Conservation (phyloP, 2,888 invertebrate species). For the Odontocerum albicorne region DNA sequence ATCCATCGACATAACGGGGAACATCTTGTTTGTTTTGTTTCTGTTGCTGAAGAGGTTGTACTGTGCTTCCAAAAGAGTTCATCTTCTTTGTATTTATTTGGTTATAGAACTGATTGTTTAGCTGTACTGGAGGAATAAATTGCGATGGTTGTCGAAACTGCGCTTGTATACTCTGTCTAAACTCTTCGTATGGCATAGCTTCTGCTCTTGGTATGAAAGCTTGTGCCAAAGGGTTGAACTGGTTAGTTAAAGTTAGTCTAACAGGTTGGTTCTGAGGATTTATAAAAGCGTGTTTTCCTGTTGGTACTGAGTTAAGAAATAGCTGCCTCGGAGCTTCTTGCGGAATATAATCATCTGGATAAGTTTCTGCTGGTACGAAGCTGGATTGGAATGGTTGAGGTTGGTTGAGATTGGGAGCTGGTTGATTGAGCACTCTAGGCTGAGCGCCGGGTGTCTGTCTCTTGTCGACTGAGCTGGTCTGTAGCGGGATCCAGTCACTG, state of each 20-base stretch:
- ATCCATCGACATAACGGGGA: slow-evolving; percentile 48
- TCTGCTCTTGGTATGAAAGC: slow-evolving; percentile 26
- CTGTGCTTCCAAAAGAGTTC: slow-evolving; percentile 3
- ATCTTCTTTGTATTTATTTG: slow-evolving; percentile 7
- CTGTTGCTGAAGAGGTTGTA: slow-evolving; percentile 4
- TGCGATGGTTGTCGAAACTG: slow-evolving; percentile 25
- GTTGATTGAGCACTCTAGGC: slow-evolving; percentile 28
- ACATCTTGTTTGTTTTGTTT: slow-evolving; percentile 39
- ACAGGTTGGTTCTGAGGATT: slow-evolving; percentile 18
- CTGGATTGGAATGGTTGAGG: slow-evolving; percentile 32
- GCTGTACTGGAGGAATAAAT: slow-evolving; percentile 9
- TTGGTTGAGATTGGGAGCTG: too few relatives aligned
- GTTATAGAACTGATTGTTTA: slow-evolving; percentile 33
- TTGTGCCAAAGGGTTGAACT: slow-evolving; percentile 30
- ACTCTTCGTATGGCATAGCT: slow-evolving; percentile 16
- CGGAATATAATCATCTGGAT: slow-evolving; percentile 27
- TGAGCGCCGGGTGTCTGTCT: slow-evolving; percentile 28
- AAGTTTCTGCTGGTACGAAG: slow-evolving; percentile 30
- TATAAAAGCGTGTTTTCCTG: slow-evolving; percentile 13
- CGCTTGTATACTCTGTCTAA: slow-evolving; percentile 19
- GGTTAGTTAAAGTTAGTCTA: slow-evolving; percentile 26
- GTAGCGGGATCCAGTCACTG: slow-evolving; percentile 31
- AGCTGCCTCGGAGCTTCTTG: slow-evolving; percentile 32
- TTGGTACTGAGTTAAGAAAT: slow-evolving; percentile 27
- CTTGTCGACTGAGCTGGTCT: slow-evolving; percentile 15